Conservation (phyloP, 2,113 vertebrate genomes). For the Gracilinanus agilis region DNA sequence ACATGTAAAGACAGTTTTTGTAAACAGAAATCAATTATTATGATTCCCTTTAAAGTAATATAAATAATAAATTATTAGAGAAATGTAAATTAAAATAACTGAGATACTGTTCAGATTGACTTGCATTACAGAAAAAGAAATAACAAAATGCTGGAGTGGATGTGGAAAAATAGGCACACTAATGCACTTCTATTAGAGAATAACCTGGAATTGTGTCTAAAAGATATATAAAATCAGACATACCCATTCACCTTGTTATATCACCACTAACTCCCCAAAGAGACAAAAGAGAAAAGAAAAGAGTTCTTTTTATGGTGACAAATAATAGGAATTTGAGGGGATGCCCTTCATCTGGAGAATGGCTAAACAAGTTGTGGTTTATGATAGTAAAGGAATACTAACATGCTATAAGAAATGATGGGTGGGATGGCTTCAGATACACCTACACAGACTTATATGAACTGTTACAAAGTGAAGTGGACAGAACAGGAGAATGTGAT, state of each 20-base stretch:
- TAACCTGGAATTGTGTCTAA: neutral
- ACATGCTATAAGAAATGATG: neutral
- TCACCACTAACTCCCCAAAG: neutral
- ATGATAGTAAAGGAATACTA: neutral
- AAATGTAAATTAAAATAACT: neutral
- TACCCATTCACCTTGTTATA: neutral
- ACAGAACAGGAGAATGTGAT: neutral
- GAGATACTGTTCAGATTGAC: neutral
- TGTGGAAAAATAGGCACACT: neutral
- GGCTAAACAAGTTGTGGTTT: neutral
- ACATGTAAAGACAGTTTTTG: neutral
- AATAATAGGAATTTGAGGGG: neutral
- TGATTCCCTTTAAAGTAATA: neutral
- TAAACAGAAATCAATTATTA: neutral
- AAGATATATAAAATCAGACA: neutral
- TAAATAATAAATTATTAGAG: neutral
- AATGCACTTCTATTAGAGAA: neutral
- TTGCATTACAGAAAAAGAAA: neutral
- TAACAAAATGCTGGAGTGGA: neutral
- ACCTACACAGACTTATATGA: neutral
- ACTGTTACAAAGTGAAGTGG: neutral
- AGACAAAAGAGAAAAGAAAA: neutral
- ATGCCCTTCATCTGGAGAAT: neutral
- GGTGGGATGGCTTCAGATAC: neutral
- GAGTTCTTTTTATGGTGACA: neutral